Base-by-base conservation (phyloP, 1,140 invertebrate species). In the Platorchestia sp. region DNA sequence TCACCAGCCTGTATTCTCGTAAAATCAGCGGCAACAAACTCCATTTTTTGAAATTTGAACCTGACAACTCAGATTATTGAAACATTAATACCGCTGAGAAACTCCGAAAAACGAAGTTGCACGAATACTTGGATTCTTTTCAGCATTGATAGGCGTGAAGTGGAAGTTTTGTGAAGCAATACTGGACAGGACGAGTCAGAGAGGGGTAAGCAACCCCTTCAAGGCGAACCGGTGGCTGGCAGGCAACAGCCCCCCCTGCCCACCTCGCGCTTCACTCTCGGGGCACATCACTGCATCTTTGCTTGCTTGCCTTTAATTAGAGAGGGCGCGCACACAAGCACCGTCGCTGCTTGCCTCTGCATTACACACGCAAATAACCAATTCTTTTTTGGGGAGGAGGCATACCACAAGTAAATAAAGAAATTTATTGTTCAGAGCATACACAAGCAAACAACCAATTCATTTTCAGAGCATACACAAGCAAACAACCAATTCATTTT, bases 121-220 rank as follows among this genome's bases (percentile, higher is more conserved):
- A 75, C 59, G 59, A 75, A 75, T 75, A 36, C 59, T 19, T 75
- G 59, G 59, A 75, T 75, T 3, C 14, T 75, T 75, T 75, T 75
- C 27, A 22, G 59, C 59, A 75, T 75, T 36, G 59, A 75, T 75
- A 75, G 59, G 59, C 59, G 59, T 36, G 14, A 75, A 75, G 59
- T 75, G 10, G 27, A 75, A 75, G 14, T 75, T 75, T 75, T 75
- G 14, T 75, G 14, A 10, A 10, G 43, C 36, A 27, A 47, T 44
- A 93, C 44, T 93, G 36, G 89, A 45, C 44, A 91, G 42, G n/a
- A n/a, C n/a, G 91, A 45, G 91, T 43, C 91, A 0, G 45, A 93
- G 91, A 93, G 45, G 91, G 91, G 91, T 47, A 93, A 93, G 91
- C 91, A 93, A 93, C 43, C 91, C 91, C 91, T 93, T 93, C 91